phyloP scores from a whole-genome alignment of 2,113 vertebrate genomes.

The Heptranchias perlo region DNA sequence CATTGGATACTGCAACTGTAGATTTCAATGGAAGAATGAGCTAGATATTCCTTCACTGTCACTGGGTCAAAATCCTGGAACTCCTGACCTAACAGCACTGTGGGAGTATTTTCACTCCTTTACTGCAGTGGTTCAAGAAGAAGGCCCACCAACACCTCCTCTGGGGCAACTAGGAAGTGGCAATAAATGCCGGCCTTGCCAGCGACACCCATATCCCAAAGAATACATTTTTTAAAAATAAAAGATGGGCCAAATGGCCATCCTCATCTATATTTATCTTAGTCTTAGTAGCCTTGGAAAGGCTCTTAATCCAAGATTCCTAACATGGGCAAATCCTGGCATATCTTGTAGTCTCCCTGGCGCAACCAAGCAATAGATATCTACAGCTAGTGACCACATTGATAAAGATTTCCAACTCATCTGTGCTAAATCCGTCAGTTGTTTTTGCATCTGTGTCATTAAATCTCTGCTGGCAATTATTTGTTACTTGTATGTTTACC shows the following conservation, averaged over 20 bases:
- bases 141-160: not conserved
- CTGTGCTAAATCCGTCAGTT: not conserved
- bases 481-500: not conserved
- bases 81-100: not conserved
- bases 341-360: not conserved
- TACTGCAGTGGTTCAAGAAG: not conserved
- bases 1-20: not conserved
- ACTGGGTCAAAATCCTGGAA: not conserved
- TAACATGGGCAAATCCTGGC: not conserved
- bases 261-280: not conserved
- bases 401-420: not conserved
- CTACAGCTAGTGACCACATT: not conserved
- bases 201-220: too few species aligned
- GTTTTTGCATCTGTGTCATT: not conserved
- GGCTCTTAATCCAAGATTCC: not conserved
- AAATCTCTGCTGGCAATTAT: not conserved
- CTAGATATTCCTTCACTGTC: too few species aligned
- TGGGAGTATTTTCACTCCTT: not conserved
- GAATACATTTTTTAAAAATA: not conserved
- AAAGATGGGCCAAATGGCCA: not conserved
- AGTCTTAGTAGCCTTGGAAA: not conserved
- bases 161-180: not conserved
- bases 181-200: not conserved
- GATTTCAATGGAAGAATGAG: not conserved
- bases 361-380: not conserved